Percentiles rank a stretch among this genome's conserved stretches.
Conservation (phyloP, 2,113 vertebrate genomes). For the Ophiodon elongatus region DNA sequence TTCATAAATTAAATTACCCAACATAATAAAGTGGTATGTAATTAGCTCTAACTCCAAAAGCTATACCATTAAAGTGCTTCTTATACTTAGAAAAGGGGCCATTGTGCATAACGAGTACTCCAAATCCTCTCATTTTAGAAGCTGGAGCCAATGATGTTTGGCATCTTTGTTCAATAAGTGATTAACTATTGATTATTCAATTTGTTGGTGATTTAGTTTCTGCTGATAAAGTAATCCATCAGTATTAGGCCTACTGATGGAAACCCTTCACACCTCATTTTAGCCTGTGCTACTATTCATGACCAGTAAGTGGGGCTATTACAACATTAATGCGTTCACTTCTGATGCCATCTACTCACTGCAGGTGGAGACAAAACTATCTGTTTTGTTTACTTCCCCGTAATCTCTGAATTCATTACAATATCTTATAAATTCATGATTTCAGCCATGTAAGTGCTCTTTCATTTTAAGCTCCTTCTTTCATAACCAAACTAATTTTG, state of each 20-base stretch:
- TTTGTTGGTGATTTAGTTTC: too few relatives aligned
- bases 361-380: conserved; percentile 53
- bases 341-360: conserved; percentile 9
- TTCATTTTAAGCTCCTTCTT: neutral
- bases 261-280: neutral
- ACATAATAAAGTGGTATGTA: too few relatives aligned
- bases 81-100: too few relatives aligned
- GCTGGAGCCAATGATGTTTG: neutral
- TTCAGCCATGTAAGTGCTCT: neutral
- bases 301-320: conserved; percentile 62
- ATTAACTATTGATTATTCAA: neutral
- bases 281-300: conserved; percentile 3
- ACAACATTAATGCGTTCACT: conserved; percentile 24
- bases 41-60: neutral
- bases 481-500: neutral
- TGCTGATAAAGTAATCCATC: neutral
- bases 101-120: too few relatives aligned
- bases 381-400: neutral
- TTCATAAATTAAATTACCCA: neutral
- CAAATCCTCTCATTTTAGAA: neutral
- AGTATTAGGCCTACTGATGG: neutral
- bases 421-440: conserved; percentile 27
- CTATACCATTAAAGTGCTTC: neutral
- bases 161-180: neutral
- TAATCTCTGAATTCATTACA: conserved; percentile 13